Evolutionary conservation across 2,113 vertebrate species (phyloP).

Genomic region (Theristicus caerulescens): DNA sequence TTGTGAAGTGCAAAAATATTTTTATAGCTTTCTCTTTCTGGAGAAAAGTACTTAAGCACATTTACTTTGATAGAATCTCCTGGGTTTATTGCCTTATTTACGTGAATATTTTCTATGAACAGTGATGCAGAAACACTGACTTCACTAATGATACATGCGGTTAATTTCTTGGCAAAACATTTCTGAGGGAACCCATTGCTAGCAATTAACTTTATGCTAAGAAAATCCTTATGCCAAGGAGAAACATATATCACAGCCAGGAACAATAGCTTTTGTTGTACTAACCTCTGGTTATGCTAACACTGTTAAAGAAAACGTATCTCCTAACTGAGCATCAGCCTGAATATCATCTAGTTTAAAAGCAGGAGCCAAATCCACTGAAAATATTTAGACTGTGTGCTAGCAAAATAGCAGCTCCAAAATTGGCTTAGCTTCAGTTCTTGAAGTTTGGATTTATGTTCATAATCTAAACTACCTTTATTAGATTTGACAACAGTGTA

Average conservation of each 20-base stretch:
- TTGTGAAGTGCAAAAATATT: background rate
- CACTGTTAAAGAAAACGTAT: background rate
- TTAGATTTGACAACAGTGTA: background rate
- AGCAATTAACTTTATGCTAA: background rate
- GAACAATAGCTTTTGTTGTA: background rate
- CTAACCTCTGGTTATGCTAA: background rate
- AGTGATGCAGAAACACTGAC: constrained; percentile 8
- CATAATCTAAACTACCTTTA: background rate
- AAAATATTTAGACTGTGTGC: background rate
- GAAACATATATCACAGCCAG: background rate
- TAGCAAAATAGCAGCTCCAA: background rate
- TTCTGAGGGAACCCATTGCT: background rate
- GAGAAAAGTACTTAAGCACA: background rate
- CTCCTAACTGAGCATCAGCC: background rate
- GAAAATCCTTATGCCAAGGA: background rate
- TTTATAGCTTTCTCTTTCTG: background rate
- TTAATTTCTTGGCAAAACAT: constrained; percentile 24
- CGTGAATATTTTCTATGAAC: background rate
- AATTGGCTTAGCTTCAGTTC: background rate
- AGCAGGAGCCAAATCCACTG: background rate
- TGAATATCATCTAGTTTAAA: background rate
- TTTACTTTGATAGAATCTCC: constrained; percentile 4
- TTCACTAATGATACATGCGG: constrained; percentile 21
- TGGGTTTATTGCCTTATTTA: constrained; percentile 12
- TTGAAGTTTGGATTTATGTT: background rate